These are phyloP conservation scores for Drosophila flavopinicola DNA, from an alignment of 2,888 invertebrate species.

Conservation along the genomic window DNA sequence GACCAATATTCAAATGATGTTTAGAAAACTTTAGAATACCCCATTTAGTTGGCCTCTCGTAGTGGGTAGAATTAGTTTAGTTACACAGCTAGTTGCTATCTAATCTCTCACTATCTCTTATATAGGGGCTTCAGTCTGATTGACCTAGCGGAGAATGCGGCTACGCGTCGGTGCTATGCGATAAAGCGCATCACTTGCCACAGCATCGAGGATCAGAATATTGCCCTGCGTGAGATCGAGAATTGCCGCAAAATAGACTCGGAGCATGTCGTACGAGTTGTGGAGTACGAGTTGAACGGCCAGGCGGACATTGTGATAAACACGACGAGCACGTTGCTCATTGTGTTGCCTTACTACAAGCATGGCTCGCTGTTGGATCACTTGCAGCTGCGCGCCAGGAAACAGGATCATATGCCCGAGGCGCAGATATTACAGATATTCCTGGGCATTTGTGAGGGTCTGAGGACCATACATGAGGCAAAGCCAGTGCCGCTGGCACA, in stretches of 20 bases:
- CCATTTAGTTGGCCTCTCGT: neutral
- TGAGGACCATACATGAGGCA: constrained; percentile 90
- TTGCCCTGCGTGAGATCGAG: constrained; percentile 90
- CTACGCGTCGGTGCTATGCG: constrained; percentile 89
- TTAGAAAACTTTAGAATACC: neutral
- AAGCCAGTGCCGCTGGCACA: constrained; percentile 91
- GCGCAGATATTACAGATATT: constrained; percentile 89
- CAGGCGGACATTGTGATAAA: constrained; percentile 88
- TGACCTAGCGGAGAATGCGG: constrained; percentile 89
- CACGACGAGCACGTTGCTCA: constrained; percentile 89
- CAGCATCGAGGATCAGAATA: constrained; percentile 90
- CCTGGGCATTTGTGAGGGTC: constrained; percentile 89
- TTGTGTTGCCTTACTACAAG: constrained; percentile 91
- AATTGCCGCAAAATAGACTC: constrained; percentile 89
- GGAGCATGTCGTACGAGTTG: constrained; percentile 89
- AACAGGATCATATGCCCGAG: constrained; percentile 87
- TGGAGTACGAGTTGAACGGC: constrained; percentile 88
- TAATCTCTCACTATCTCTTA: constrained; percentile 37
- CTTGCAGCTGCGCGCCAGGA: constrained; percentile 86
- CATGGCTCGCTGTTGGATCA: constrained; percentile 90
- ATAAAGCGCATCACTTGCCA: constrained; percentile 93
- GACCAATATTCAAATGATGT: no score
- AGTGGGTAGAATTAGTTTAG: neutral
- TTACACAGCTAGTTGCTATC: constrained; percentile 27
- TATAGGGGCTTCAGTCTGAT: constrained; percentile 92